Conservation (phyloP, 1,140 invertebrate genomes). For the Eupeodes corollae region DNA sequence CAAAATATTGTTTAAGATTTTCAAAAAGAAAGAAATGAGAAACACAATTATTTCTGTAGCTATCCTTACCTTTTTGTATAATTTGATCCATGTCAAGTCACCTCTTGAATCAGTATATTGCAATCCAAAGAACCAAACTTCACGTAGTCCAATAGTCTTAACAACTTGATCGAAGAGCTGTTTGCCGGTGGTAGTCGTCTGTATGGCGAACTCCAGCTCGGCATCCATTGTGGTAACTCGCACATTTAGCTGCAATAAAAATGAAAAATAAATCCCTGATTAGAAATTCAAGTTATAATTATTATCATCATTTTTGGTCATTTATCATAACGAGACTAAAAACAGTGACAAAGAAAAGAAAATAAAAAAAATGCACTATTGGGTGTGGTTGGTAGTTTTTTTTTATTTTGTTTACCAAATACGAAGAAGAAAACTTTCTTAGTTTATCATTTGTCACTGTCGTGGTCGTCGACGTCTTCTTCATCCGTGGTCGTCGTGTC, state of each 20-base stretch:
- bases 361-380: too few relatives aligned
- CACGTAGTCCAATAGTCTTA: constrained; percentile 96
- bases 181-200: constrained; percentile 97
- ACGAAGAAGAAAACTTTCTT: too few relatives aligned
- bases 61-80: constrained; percentile 92
- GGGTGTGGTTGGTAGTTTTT: too few relatives aligned
- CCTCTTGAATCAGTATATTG: constrained; percentile 98
- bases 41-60: not conserved
- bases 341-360: too few relatives aligned
- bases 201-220: constrained; percentile 99
- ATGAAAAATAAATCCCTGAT: not conserved
- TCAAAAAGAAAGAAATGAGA: not conserved
- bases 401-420: too few relatives aligned
- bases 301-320: too few relatives aligned
- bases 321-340: too few relatives aligned
- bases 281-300: too few relatives aligned
- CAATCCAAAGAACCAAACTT: constrained; percentile 99
- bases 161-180: constrained; percentile 99
- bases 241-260: constrained; percentile 77
- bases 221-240: constrained; percentile 99
- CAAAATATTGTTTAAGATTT: not conserved
- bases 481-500: too few relatives aligned
- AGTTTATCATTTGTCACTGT: too few relatives aligned
- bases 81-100: constrained; percentile 96
- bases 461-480: too few relatives aligned